These are phyloP conservation scores for Thaleichthys pacificus DNA, from an alignment of 2,797 vertebrate species.

Conservation along the genomic window DNA sequence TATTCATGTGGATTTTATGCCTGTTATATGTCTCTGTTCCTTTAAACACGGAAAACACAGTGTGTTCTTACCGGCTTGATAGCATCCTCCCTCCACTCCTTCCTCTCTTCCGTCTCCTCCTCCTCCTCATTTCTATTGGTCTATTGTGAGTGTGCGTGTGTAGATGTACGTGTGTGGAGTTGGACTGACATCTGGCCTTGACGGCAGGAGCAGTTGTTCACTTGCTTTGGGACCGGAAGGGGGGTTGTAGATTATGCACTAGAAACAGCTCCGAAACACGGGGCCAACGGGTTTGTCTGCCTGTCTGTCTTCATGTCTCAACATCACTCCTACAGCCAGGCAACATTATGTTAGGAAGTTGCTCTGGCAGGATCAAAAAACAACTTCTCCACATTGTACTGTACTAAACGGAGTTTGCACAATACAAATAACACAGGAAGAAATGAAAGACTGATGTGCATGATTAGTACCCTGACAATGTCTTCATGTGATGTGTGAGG, in stretches of 20 bases:
- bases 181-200: neutral
- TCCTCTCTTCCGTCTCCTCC: slow-evolving; percentile 32
- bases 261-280: neutral
- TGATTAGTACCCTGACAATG: neutral
- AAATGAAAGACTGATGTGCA: neutral
- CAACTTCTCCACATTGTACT: too few species aligned
- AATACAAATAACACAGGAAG: neutral
- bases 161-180: neutral
- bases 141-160: neutral
- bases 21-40: slow-evolving; percentile 29
- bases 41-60: slow-evolving; percentile 29
- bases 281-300: too few species aligned
- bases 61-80: slow-evolving; percentile 37
- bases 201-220: neutral
- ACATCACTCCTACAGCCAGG: too few species aligned
- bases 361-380: too few species aligned
- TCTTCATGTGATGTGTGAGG: neutral
- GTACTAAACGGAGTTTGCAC: neutral
- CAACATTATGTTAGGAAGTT: too few species aligned
- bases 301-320: too few species aligned
- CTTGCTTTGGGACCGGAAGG: neutral
- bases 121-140: slow-evolving; percentile 15
- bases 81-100: slow-evolving; percentile 19
- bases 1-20: slow-evolving; percentile 49
- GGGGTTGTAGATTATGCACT: neutral